Evolutionary conservation across 2,797 vertebrate genomes (phyloP).

Genomic region (Pitangus sulphuratus): DNA sequence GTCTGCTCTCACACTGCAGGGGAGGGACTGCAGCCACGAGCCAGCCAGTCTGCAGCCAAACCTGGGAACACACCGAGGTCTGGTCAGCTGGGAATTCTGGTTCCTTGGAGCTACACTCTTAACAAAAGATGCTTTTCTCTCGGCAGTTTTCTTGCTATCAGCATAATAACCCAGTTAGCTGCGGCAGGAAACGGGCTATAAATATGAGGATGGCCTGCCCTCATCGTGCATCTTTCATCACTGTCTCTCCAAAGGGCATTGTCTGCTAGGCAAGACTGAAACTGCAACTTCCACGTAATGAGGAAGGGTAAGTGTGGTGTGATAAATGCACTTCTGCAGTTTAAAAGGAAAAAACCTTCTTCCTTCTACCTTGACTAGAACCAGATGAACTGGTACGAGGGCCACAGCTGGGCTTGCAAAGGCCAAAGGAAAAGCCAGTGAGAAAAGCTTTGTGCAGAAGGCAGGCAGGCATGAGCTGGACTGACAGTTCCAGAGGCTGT

Average conservation of each 20-base stretch:
- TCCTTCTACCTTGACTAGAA: background rate
- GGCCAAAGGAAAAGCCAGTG: background rate
- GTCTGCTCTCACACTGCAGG: background rate
- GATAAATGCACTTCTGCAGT: background rate
- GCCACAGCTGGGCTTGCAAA: background rate
- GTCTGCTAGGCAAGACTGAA: background rate
- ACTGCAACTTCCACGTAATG: background rate
- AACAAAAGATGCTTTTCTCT: conserved; percentile 15
- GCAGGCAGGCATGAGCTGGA: background rate
- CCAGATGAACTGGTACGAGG: background rate
- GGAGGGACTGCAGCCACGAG: background rate
- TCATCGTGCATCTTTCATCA: background rate
- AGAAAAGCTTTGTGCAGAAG: background rate
- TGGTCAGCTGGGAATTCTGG: background rate
- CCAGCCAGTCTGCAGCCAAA: background rate
- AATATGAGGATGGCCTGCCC: background rate
- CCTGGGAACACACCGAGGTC: background rate
- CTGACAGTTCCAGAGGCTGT: conserved; percentile 9
- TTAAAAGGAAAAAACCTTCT: background rate
- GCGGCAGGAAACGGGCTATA: background rate
- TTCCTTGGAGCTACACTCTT: background rate
- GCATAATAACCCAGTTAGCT: background rate
- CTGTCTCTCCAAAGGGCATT: background rate
- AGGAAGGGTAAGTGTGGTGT: background rate
- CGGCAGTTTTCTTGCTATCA: background rate